Conservation (phyloP, 1,140 invertebrate genomes). For the Tetragnatha versicolor region DNA sequence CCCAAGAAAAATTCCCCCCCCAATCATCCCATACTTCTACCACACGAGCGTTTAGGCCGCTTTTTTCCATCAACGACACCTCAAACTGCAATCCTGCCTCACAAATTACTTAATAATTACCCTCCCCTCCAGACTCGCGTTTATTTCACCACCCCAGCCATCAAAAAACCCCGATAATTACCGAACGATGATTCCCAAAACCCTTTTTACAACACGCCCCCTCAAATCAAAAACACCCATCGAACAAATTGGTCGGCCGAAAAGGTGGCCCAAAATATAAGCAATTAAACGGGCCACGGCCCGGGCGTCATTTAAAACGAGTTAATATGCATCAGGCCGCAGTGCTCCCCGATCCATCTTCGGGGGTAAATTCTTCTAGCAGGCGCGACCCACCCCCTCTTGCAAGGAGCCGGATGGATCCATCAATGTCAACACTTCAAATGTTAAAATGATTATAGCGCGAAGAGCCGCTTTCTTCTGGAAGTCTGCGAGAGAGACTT, state of each 20-base stretch:
- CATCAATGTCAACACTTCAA: constrained; percentile 56
- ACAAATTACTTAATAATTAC: constrained; percentile 55
- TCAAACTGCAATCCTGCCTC: constrained; percentile 38
- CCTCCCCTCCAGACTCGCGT: constrained; percentile 21
- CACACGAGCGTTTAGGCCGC: constrained; percentile 17
- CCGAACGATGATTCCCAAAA: constrained; percentile 34
- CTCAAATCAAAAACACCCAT: constrained; percentile 41
- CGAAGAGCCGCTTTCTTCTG: constrained; percentile 50
- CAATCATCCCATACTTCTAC: not conserved
- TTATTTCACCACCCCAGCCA: not conserved
- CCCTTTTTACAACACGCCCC: constrained; percentile 1
- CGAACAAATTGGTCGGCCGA: constrained; percentile 46
- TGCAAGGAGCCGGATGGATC: constrained; percentile 2
- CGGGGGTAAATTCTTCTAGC: constrained; percentile 28
- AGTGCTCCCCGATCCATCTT: constrained; percentile 47
- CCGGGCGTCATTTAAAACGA: constrained; percentile 52
- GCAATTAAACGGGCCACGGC: constrained; percentile 45
- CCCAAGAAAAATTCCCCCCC: not conserved
- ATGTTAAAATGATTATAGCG: constrained; percentile 56
- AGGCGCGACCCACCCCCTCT: not conserved
- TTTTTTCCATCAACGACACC: constrained; percentile 28
- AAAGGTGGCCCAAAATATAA: constrained; percentile 47
- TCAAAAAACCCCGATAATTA: constrained; percentile 49
- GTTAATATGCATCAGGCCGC: constrained; percentile 55
- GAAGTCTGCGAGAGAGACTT: constrained; percentile 28